phyloP scores from a whole-genome alignment of 2,888 invertebrate genomes.

The Uloborus plumipes region DNA sequence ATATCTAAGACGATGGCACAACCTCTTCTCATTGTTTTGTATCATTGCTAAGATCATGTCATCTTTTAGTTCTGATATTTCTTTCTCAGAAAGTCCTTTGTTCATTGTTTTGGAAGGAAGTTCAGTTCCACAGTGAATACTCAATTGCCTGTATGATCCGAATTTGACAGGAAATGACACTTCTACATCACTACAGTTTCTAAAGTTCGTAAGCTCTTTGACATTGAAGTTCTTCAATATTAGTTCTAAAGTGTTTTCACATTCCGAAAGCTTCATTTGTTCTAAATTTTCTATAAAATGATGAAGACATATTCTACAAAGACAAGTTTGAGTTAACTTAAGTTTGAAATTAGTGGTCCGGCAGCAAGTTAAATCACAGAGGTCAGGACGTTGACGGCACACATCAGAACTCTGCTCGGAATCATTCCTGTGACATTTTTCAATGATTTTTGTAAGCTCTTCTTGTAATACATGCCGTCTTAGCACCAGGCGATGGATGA shows the following conservation, averaged over 20 bases:
- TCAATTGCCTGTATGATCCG: slow-evolving; percentile 48
- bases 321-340: slow-evolving; percentile 24
- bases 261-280: slow-evolving; percentile 57
- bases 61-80: slow-evolving; percentile 56
- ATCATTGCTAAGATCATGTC: slow-evolving; percentile 66
- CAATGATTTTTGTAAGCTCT: slow-evolving; percentile 63
- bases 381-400: slow-evolving; percentile 32
- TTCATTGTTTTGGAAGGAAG: slow-evolving; percentile 4
- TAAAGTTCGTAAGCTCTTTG: slow-evolving; percentile 32
- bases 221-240: slow-evolving; percentile 44
- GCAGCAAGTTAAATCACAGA: slow-evolving; percentile 59
- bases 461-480: slow-evolving; percentile 64
- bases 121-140: slow-evolving; percentile 45
- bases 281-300: slow-evolving; percentile 29
- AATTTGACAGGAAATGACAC: slow-evolving; percentile 57
- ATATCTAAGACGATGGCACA: slow-evolving; percentile 64
- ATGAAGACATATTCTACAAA: slow-evolving; percentile 50
- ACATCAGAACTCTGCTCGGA: slow-evolving; percentile 31
- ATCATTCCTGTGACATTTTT: slow-evolving; percentile 61
- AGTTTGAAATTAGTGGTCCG: slow-evolving; percentile 31
- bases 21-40: slow-evolving; percentile 61
- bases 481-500: slow-evolving; percentile 64
- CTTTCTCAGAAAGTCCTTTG: slow-evolving; percentile 29
- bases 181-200: slow-evolving; percentile 48
- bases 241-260: slow-evolving; percentile 53